Percentiles rank a stretch among this genome's conserved stretches.
Evolutionary conservation across 23 tunicate species (phyloP).

Genomic region (Ascidia mentula): DNA sequence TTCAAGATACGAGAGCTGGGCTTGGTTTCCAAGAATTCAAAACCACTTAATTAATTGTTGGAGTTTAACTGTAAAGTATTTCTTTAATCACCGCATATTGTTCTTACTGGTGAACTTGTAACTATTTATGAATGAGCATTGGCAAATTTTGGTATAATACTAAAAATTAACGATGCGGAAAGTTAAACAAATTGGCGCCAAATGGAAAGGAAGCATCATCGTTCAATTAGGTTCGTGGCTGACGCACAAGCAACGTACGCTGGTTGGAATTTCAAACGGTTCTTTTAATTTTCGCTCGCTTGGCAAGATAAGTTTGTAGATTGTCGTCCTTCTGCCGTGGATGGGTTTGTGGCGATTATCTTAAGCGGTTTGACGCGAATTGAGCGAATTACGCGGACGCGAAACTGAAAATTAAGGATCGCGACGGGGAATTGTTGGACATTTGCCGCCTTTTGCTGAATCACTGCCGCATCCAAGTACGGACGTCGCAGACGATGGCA

Average conservation of each 20-base stretch:
- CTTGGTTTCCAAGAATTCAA: neutral
- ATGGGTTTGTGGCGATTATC: constrained; percentile 1
- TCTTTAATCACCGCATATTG: no score
- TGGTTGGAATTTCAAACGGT: neutral
- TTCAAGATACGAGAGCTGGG: neutral
- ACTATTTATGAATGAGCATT: no score
- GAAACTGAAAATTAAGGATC: constrained; percentile 6
- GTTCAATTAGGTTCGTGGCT: no score
- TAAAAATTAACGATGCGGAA: no score
- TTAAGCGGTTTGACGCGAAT: neutral
- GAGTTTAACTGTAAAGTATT: no score
- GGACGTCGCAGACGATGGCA: neutral
- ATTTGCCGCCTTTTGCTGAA: neutral
- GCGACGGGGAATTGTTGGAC: neutral
- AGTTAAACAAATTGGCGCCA: no score
- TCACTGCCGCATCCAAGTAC: neutral
- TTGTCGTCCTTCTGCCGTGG: neutral
- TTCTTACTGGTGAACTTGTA: no score
- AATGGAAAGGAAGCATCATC: no score
- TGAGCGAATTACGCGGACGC: neutral
- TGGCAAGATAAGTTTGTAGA: neutral
- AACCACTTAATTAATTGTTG: no score
- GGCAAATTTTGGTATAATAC: no score
- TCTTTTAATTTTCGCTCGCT: neutral
- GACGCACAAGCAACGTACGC: neutral